Conservation (phyloP, 2,113 vertebrate genomes). For the Chelonoidis abingdonii region DNA sequence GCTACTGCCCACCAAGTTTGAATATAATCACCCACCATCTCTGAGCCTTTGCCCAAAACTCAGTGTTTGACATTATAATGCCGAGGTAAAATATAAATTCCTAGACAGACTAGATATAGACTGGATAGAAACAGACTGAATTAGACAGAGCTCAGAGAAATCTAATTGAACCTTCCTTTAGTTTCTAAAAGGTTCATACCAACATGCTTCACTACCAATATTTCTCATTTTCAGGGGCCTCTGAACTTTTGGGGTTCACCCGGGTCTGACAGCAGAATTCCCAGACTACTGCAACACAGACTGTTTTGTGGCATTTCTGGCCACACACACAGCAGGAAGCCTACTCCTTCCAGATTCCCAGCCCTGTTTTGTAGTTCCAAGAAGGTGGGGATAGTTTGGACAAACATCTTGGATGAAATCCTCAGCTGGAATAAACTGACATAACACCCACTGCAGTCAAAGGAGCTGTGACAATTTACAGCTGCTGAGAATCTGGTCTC, state of each 20-base stretch:
- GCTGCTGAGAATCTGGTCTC: background rate
- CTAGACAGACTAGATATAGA: background rate
- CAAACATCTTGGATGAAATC: slow-evolving; percentile 12
- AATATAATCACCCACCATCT: background rate
- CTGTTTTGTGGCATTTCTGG: slow-evolving; percentile 32
- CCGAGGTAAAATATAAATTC: background rate
- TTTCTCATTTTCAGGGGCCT: slow-evolving; percentile 1
- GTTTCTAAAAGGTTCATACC: background rate
- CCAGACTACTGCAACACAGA: slow-evolving; percentile 21
- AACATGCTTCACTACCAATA: background rate
- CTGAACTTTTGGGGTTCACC: background rate
- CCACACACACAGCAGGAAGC: slow-evolving; percentile 36
- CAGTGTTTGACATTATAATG: background rate
- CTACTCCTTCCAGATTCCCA: background rate
- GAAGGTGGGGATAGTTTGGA: background rate
- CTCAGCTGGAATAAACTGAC: background rate
- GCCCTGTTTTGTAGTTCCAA: slow-evolving; percentile 1
- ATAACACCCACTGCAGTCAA: slow-evolving; percentile 1
- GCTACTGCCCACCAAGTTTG: background rate
- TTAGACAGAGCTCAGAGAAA: background rate
- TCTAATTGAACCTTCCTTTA: background rate
- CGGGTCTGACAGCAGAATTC: background rate
- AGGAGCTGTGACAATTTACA: background rate
- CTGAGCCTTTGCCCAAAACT: background rate
- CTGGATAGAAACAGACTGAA: background rate